These are phyloP conservation scores for Drosophila subsilvestris DNA, from an alignment of 2,888 invertebrate genomes.

Conservation along the genomic window DNA sequence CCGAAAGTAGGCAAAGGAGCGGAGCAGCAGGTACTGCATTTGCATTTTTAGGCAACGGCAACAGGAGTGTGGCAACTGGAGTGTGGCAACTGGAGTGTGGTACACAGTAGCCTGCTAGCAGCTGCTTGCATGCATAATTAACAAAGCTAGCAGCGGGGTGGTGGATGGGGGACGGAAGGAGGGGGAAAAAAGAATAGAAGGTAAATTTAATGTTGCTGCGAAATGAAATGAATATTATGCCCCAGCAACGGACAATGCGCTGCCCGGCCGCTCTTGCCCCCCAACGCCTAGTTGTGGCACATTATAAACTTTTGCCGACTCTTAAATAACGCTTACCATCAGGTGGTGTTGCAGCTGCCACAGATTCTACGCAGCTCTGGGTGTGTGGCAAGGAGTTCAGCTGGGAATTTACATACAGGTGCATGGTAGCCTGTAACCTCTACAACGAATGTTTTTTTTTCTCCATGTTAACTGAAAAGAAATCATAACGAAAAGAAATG, in stretches of 20 bases:
- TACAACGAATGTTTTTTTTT: conserved; percentile 47
- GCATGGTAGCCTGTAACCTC: not conserved
- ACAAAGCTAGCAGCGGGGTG: conserved; percentile 28
- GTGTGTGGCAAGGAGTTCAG: not conserved
- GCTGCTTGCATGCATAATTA: conserved; percentile 59
- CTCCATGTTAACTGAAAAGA: conserved; percentile 27
- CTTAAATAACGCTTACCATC: conserved; percentile 62
- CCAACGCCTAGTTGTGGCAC: conserved; percentile 60
- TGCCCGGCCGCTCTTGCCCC: not conserved
- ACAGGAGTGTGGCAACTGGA: not conserved
- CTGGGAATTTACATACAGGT: not conserved
- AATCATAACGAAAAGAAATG: conserved; percentile 39
- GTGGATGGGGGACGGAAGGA: conserved; percentile 25
- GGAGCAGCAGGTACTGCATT: conserved; percentile 9
- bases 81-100: too few species aligned
- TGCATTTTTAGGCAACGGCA: conserved; percentile 7
- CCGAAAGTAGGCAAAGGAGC: conserved; percentile 57
- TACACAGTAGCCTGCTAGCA: conserved; percentile 13
- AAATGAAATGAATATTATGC: conserved; percentile 66
- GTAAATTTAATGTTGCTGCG: conserved; percentile 55
- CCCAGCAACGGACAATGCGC: conserved; percentile 14
- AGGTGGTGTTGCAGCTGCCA: conserved; percentile 28
- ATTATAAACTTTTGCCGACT: conserved; percentile 73
- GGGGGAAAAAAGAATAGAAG: conserved; percentile 43
- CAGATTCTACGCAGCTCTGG: not conserved